Percentiles rank a stretch among this genome's conserved stretches.
These are phyloP conservation scores for Endomychus coccineus DNA, from an alignment of 2,888 invertebrate species.

Conservation along the genomic window DNA sequence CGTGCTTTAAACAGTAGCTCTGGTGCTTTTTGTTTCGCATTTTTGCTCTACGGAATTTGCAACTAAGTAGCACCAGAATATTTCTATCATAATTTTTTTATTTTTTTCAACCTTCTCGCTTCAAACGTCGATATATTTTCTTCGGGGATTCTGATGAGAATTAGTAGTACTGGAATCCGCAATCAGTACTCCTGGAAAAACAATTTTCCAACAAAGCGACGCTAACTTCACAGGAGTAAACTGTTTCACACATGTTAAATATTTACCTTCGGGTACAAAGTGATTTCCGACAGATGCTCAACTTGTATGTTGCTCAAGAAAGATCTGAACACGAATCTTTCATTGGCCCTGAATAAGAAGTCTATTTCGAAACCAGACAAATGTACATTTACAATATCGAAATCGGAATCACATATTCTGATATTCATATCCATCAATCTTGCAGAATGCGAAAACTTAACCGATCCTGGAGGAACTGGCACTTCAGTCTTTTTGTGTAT, in stretches of 20 bases:
- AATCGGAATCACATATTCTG: conserved; percentile 63
- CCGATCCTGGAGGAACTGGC: conserved; percentile 68
- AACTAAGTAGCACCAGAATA: too few relatives aligned
- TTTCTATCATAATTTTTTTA: too few relatives aligned
- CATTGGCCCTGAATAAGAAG: conserved; percentile 69
- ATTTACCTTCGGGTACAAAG: conserved; percentile 64
- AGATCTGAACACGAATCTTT: conserved; percentile 64
- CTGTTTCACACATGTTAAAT: too few relatives aligned
- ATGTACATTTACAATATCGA: conserved; percentile 60
- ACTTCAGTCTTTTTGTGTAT: conserved; percentile 46
- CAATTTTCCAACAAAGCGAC: too few relatives aligned
- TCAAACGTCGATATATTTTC: too few relatives aligned
- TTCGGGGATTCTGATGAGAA: too few relatives aligned
- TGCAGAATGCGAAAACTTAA: conserved; percentile 66
- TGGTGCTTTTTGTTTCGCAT: too few relatives aligned
- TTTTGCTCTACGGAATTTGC: too few relatives aligned
- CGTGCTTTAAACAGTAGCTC: too few relatives aligned
- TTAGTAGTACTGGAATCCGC: not conserved
- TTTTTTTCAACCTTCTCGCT: too few relatives aligned
- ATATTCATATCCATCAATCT: conserved; percentile 55
- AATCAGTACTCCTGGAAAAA: too few relatives aligned
- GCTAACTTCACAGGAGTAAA: too few relatives aligned
- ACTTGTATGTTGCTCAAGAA: conserved; percentile 60
- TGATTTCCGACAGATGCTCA: conserved; percentile 66
- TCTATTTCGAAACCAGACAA: conserved; percentile 64